Percentiles rank a stretch among this genome's conserved stretches.
phyloP scores from a whole-genome alignment of 2,888 invertebrate species.

The Harpalus rufipes region DNA sequence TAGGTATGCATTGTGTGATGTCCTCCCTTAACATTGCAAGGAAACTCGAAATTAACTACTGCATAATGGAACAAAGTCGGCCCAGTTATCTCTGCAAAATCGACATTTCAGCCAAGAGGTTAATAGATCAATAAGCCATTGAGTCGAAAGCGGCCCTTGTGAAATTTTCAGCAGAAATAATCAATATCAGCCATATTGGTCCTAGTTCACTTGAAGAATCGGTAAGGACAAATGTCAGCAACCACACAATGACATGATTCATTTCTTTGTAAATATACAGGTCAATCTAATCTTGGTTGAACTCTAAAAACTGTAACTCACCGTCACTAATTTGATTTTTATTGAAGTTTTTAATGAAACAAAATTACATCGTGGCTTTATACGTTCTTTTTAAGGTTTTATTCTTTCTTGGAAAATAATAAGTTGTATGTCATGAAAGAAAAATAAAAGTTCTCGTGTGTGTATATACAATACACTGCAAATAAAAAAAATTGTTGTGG shows the following conservation, averaged over 20 bases:
- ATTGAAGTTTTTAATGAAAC: conserved; percentile 40
- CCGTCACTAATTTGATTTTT: conserved; percentile 43
- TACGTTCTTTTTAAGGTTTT: not conserved
- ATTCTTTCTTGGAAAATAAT: not conserved
- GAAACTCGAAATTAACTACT: not conserved
- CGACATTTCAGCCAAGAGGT: conserved; percentile 26
- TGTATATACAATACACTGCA: too few species aligned
- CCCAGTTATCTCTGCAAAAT: conserved; percentile 9
- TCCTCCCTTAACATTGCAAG: not conserved
- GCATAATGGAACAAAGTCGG: not conserved
- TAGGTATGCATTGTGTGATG: not conserved
- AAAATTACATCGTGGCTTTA: conserved; percentile 25
- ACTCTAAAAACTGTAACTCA: conserved; percentile 28
- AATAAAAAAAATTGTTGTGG: too few species aligned
- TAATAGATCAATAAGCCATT: conserved; percentile 20
- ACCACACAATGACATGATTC: conserved; percentile 26
- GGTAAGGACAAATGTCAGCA: conserved; percentile 14
- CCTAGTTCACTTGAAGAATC: conserved; percentile 12
- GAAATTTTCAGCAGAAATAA: conserved; percentile 31
- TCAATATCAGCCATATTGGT: conserved; percentile 12
- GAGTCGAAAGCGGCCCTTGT: conserved; percentile 11
- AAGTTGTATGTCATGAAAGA: not conserved
- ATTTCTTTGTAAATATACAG: conserved; percentile 27
- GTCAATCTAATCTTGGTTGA: conserved; percentile 20
- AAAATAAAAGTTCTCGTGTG: too few species aligned